Evolutionary conservation across 1,140 invertebrate genomes (phyloP).

Genomic region (Ceratina japonica): DNA sequence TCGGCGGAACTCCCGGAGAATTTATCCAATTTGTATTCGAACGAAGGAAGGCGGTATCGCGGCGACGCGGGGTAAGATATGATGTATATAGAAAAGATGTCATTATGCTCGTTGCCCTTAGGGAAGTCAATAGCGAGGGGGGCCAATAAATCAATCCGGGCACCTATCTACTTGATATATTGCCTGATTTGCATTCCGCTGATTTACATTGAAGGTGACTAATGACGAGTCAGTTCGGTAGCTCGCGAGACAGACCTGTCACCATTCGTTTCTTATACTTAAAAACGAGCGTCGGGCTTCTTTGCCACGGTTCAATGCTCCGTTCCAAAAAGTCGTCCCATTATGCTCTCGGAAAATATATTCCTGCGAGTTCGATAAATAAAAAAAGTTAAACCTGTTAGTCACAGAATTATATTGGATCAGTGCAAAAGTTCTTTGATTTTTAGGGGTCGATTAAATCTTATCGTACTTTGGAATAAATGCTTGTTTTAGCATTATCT

Average conservation of each 20-base stretch:
- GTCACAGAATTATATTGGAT: too few relatives aligned
- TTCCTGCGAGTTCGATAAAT: too few relatives aligned
- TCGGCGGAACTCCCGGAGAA: not conserved
- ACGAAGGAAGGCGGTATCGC: not conserved
- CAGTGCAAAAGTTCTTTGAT: too few relatives aligned
- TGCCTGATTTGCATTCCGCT: constrained; percentile 23
- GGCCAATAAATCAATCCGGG: constrained; percentile 25
- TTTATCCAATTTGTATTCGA: not conserved
- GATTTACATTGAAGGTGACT: constrained; percentile 29
- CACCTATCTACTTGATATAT: constrained; percentile 30
- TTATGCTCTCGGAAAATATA: too few relatives aligned
- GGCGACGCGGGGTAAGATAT: not conserved
- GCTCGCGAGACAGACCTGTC: not conserved
- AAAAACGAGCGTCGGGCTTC: not conserved
- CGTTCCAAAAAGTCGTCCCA: too few relatives aligned
- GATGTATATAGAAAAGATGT: constrained; percentile 4
- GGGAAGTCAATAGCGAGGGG: constrained; percentile 10
- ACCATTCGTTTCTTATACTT: not conserved
- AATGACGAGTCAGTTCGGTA: not conserved
- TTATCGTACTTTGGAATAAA: too few relatives aligned
- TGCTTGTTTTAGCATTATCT: too few relatives aligned
- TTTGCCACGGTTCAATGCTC: not conserved
- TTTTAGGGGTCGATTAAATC: too few relatives aligned
- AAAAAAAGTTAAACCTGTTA: too few relatives aligned
- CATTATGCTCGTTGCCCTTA: not conserved